A percentile compares a stretch with the other conserved stretches of the same genome.
phyloP scores from a whole-genome alignment of 2,888 invertebrate species.

The Agrochola lychnidis region DNA sequence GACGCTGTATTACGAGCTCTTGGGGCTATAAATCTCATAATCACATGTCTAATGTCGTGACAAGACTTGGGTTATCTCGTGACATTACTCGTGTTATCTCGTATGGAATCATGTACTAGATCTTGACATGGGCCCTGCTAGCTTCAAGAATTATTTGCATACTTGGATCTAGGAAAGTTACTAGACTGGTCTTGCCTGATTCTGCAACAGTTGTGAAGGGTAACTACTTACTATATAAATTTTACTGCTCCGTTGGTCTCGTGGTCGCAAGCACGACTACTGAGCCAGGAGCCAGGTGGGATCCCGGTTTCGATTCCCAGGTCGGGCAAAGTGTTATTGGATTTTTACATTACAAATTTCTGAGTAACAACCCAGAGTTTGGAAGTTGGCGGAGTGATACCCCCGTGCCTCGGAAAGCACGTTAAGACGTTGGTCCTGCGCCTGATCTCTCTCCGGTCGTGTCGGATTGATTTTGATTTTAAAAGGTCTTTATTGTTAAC shows the following conservation, averaged over 20 bases:
- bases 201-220: conserved; percentile 11
- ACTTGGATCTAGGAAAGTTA: conserved; percentile 41
- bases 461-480: no score
- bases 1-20: conserved; percentile 49
- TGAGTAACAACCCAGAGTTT: no score
- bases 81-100: conserved; percentile 35
- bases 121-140: conserved; percentile 40
- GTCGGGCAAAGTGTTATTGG: no score
- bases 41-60: conserved; percentile 59
- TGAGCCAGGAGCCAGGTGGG: no score
- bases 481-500: no score
- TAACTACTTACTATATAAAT: neutral
- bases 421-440: no score
- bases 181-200: conserved; percentile 8
- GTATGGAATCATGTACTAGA: conserved; percentile 38
- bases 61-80: conserved; percentile 37
- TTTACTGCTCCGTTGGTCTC: neutral
- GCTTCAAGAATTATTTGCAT: conserved; percentile 49
- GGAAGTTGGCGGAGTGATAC: no score
- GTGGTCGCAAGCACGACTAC: no score
- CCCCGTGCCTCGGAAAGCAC: no score
- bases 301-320: no score
- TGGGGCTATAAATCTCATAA: conserved; percentile 59
- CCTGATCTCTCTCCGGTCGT: no score
- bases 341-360: no score